A percentile compares a stretch with the other conserved stretches of the same genome.
Evolutionary conservation across 92 coral and sea anemone species (phyloP).

Genomic region (Palythoa grandis): DNA sequence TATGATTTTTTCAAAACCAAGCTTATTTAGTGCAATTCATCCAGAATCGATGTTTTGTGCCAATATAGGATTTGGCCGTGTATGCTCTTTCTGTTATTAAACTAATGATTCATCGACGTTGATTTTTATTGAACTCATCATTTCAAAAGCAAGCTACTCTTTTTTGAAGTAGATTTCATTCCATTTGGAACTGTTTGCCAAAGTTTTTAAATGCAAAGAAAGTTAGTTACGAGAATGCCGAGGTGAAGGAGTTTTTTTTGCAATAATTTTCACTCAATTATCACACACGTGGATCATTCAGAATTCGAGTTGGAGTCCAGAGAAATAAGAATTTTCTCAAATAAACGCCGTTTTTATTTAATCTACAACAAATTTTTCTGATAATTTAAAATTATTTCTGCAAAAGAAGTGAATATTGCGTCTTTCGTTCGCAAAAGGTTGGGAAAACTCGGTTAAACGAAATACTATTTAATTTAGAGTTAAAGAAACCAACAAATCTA

Average conservation of each 20-base stretch:
- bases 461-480: conserved; percentile 35
- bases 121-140: background rate
- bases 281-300: background rate
- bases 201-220: background rate
- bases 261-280: background rate
- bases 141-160: background rate
- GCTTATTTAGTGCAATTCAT: background rate
- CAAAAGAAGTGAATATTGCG: conserved; percentile 5
- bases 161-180: background rate
- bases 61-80: background rate
- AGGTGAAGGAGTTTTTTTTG: background rate
- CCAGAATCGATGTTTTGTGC: background rate
- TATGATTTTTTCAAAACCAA: background rate
- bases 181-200: background rate
- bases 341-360: conserved; percentile 26
- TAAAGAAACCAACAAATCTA: background rate
- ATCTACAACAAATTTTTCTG: conserved; percentile 5
- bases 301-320: background rate
- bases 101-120: background rate
- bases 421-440: conserved; percentile 6
- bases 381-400: background rate
- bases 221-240: background rate
- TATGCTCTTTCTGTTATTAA: background rate
- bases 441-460: conserved; percentile 24
- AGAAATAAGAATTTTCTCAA: background rate